Percentiles rank a stretch among this genome's conserved stretches.
Conservation (phyloP, 2,113 vertebrate species). For the Benitochromis conjunctus region DNA sequence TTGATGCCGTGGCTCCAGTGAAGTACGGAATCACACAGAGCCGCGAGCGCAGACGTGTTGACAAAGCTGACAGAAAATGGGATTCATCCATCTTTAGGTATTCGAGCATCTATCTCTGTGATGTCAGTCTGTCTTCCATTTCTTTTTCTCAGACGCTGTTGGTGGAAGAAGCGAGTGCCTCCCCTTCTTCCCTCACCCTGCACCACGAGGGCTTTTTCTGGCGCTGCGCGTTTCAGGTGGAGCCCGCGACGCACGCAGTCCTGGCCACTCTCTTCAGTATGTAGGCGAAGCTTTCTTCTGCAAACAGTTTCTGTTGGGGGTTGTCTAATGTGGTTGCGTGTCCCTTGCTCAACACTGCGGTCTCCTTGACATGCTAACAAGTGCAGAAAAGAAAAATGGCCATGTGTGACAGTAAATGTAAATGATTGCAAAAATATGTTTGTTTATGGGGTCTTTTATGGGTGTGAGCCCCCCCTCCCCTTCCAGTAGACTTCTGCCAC, state of each 20-base stretch:
- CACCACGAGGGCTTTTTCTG: slow-evolving; percentile 89
- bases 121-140: neutral
- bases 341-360: neutral
- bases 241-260: slow-evolving; percentile 68
- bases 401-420: neutral
- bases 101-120: neutral
- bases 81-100: neutral
- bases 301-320: neutral
- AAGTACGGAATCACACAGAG: neutral
- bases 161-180: neutral
- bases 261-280: slow-evolving; percentile 84
- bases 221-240: slow-evolving; percentile 78
- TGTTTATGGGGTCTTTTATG: neutral
- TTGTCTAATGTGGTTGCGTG: neutral
- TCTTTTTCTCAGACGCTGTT: slow-evolving; percentile 7
- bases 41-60: neutral
- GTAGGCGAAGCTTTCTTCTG: slow-evolving; percentile 23
- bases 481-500: neutral
- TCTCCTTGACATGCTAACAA: neutral
- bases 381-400: neutral
- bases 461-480: too few relatives aligned
- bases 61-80: slow-evolving; percentile 20
- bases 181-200: slow-evolving; percentile 65
- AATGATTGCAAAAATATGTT: neutral
- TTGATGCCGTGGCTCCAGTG: slow-evolving; percentile 17